phyloP scores from a whole-genome alignment of 2,113 vertebrate species.

The Micronycteris hirsuta region DNA sequence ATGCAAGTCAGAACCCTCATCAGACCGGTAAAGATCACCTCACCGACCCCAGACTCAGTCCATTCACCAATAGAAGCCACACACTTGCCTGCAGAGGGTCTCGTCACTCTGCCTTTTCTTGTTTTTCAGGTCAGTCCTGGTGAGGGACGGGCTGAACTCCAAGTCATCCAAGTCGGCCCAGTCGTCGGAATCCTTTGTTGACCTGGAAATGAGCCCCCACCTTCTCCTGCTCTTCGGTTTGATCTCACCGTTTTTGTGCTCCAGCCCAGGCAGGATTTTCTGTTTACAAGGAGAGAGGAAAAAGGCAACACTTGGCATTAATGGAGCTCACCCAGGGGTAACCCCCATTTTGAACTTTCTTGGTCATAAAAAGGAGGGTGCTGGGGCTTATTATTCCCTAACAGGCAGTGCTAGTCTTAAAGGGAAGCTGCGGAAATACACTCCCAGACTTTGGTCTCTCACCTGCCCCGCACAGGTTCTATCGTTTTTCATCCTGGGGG shows the following conservation, averaged over 20 bases:
- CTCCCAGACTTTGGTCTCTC: background rate
- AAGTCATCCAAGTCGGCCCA: constrained; percentile 90
- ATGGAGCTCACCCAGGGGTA: background rate
- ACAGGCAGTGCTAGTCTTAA: background rate
- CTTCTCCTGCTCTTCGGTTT: constrained; percentile 88
- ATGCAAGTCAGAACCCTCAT: rapidly evolving
- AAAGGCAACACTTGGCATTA: background rate
- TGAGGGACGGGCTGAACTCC: constrained; percentile 78
- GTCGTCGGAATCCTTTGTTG: constrained; percentile 85
- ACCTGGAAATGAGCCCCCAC: constrained; percentile 87
- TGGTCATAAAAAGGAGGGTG: background rate
- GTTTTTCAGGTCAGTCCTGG: constrained; percentile 81
- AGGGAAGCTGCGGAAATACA: background rate
- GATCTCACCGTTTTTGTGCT: constrained; percentile 82
- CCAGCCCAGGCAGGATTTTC: constrained; percentile 80
- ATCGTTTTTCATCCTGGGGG: background rate
- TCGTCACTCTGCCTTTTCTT: constrained; percentile 85
- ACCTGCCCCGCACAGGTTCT: no score
- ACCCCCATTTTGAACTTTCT: background rate
- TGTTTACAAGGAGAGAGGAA: constrained; percentile 48
- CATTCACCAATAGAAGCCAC: rapidly evolving
- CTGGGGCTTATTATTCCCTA: background rate
- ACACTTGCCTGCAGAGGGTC: constrained; percentile 83
- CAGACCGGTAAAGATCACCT: rapidly evolving
- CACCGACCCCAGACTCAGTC: rapidly evolving